Base-by-base conservation (phyloP, 2,888 invertebrate genomes). In the Pristionchus exspectatus region DNA sequence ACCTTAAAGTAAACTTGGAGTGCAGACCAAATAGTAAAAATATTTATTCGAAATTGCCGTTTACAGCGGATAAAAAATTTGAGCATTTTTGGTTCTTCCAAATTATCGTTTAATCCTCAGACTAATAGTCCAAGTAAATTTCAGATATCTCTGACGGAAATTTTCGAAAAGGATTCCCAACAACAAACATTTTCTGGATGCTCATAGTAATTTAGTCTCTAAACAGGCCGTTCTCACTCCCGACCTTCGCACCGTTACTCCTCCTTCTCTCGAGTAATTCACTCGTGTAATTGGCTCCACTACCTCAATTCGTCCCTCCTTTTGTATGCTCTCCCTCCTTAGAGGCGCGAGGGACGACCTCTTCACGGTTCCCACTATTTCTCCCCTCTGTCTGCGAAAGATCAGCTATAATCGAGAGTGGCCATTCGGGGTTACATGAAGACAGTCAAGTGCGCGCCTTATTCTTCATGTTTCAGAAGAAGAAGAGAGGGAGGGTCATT, bases 241-340 rank as follows among this genome's bases (percentile, higher is more conserved):
- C 50, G 81, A 33, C 81, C 81, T 81, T 81, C 81, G n/a, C 74
- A 44, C 81, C 74, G 74, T 44, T 77, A 77, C 44, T 63, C n/a
- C 50, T 50, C 81, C 44, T 24, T 27, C 38, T 54, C 50, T 81
- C 50, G 81, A 81, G 81, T 81, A 81, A 81, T 81, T 81, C 81
- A 81, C 81, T 50, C 50, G 81, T 50, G 81, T 81, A 81, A 81
- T 81, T 81, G 81, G 81, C 81, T 81, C 81, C 81, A 81, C 81
- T 81, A 81, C 81, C 81, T 81, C 81, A 14, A 81, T 81, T 81
- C 81, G 44, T n/a, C 44, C 81, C 81, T 81, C 81, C 72, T 81
- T 81, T 81, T 81, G 81, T 81, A 54, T 54, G 44, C 81, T 81
- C 81, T 81, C 69, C 14, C 69, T 38, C 50, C 54, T 81, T 27